A percentile compares a stretch with the other conserved stretches of the same genome.
phyloP scores from a whole-genome alignment of 2,888 invertebrate species.

The Archips xylosteana region DNA sequence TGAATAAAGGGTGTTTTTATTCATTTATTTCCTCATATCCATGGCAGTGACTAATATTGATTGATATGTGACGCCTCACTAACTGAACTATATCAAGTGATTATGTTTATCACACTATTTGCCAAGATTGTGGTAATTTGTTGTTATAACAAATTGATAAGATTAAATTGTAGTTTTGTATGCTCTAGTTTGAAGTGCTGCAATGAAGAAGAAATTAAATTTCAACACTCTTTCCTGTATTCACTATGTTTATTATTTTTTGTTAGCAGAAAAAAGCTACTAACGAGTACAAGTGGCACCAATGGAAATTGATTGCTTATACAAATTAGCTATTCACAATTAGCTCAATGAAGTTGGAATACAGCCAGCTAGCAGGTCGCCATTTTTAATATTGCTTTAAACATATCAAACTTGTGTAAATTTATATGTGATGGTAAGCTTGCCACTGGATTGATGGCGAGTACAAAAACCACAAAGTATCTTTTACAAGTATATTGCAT shows the following conservation, averaged over 20 bases:
- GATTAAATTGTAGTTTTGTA: constrained; percentile 10
- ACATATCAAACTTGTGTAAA: too few relatives aligned
- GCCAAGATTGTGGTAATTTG: constrained; percentile 28
- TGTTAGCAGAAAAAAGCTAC: too few relatives aligned
- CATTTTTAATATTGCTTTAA: too few relatives aligned
- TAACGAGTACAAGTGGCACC: too few relatives aligned
- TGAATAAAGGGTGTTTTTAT: too few relatives aligned
- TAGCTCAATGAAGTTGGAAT: too few relatives aligned
- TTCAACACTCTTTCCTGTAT: background rate
- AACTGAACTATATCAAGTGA: constrained; percentile 15
- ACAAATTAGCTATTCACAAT: too few relatives aligned
- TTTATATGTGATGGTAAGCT: background rate
- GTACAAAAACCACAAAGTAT: constrained; percentile 30
- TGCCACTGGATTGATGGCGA: background rate
- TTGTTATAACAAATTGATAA: constrained; percentile 36
- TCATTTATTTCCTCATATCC: background rate
- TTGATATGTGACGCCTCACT: constrained; percentile 6
- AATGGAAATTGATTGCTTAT: too few relatives aligned
- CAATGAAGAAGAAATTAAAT: background rate
- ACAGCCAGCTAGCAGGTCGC: too few relatives aligned
- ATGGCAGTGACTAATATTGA: constrained; percentile 1
- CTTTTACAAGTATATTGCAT: constrained; percentile 21
- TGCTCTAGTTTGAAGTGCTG: background rate
- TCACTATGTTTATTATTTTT: too few relatives aligned
- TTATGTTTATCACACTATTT: constrained; percentile 30